Conservation (phyloP, 1,140 invertebrate genomes). For the Diabrotica undecimpunctata region DNA sequence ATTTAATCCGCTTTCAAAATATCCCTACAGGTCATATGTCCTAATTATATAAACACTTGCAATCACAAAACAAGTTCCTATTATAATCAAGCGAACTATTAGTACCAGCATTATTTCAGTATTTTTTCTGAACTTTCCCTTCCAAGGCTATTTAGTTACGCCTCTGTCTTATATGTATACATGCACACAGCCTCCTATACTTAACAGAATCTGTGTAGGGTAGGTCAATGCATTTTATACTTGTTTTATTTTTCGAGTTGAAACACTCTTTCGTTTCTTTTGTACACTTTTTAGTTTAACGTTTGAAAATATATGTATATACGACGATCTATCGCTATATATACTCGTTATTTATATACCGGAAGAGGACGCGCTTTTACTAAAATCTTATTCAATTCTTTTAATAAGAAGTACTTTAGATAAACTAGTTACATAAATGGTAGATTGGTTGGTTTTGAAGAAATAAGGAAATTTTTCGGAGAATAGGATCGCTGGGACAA, state of each 20-base stretch:
- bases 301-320: conserved; percentile 39
- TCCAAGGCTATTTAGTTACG: not conserved
- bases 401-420: too few species aligned
- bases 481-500: too few species aligned
- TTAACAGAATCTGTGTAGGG: conserved; percentile 48
- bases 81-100: too few species aligned
- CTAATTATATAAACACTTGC: too few species aligned
- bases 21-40: too few species aligned
- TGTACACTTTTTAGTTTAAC: conserved; percentile 39
- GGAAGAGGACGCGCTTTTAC: not conserved
- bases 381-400: too few species aligned
- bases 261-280: conserved; percentile 42
- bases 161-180: conserved; percentile 41
- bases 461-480: too few species aligned
- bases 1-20: too few species aligned
- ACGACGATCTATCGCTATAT: conserved; percentile 43
- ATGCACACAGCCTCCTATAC: conserved; percentile 46
- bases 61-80: too few species aligned
- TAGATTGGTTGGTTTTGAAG: too few species aligned
- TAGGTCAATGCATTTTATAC: conserved; percentile 49
- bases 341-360: conserved; percentile 33
- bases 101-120: too few species aligned
- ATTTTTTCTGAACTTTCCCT: not conserved
- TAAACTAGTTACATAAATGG: too few species aligned
- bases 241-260: conserved; percentile 46